phyloP scores from a whole-genome alignment of 2,113 vertebrate species.

The Odocoileus virginianus region DNA sequence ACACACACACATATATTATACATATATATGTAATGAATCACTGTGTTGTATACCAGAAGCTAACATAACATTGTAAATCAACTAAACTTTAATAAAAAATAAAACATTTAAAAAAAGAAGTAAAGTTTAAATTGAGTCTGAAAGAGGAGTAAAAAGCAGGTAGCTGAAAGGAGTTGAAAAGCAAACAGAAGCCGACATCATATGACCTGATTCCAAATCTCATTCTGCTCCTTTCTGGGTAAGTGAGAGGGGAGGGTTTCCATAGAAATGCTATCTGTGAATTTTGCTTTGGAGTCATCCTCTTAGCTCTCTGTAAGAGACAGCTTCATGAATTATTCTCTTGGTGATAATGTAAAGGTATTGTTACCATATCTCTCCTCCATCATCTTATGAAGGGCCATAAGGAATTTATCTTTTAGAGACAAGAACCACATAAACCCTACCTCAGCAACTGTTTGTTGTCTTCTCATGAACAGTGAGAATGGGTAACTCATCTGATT shows the following conservation, averaged over 20 bases:
- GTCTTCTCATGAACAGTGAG: background rate
- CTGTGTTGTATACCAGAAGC: background rate
- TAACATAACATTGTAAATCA: background rate
- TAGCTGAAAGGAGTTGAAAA: background rate
- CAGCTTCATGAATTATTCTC: background rate
- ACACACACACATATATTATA: background rate
- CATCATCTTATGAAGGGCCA: background rate
- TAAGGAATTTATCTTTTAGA: background rate
- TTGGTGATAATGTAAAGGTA: background rate
- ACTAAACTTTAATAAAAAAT: background rate
- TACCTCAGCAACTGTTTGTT: background rate
- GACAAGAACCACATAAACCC: background rate
- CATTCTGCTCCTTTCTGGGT: background rate
- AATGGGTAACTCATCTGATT: background rate
- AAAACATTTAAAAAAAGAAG: background rate
- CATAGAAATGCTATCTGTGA: background rate
- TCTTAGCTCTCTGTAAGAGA: background rate
- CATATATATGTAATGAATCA: background rate
- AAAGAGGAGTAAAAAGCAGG: background rate
- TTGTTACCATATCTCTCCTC: background rate
- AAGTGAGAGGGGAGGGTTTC: background rate
- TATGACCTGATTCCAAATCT: background rate
- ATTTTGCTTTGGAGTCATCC: background rate
- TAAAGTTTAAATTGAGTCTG: background rate
- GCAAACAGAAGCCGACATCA: background rate